These are phyloP conservation scores for Drosophila buzzatii DNA, from an alignment of 2,888 invertebrate species.

Conservation along the genomic window DNA sequence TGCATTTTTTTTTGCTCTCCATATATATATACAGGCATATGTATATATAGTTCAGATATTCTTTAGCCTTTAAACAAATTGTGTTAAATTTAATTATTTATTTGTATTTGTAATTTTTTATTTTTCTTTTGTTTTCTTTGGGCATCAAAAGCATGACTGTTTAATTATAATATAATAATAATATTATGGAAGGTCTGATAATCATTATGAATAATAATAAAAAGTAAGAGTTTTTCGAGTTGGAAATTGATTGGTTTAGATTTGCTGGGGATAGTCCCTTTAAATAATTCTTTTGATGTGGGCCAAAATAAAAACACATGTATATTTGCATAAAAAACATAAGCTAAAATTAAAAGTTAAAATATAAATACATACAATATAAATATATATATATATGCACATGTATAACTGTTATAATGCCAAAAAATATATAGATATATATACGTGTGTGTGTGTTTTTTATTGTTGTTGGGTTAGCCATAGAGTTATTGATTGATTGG, in stretches of 20 bases:
- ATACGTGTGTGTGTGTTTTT: neutral
- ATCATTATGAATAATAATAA: constrained; percentile 17
- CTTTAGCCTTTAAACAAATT: constrained; percentile 37
- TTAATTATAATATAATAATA: constrained; percentile 55
- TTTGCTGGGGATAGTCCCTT: constrained; percentile 18
- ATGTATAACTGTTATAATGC: constrained; percentile 52
- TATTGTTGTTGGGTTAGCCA: constrained; percentile 18
- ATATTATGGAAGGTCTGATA: constrained; percentile 39
- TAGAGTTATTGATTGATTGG: constrained; percentile 36
- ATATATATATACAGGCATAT: neutral
- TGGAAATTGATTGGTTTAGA: constrained; percentile 29
- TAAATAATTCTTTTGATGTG: constrained; percentile 7
- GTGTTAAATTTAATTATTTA: constrained; percentile 27
- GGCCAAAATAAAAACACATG: constrained; percentile 29
- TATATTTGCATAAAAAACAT: constrained; percentile 52
- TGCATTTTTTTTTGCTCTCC: constrained; percentile 23
- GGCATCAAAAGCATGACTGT: constrained; percentile 79
- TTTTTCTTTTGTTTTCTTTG: constrained; percentile 58
- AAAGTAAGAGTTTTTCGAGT: constrained; percentile 48
- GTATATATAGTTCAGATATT: constrained; percentile 3
- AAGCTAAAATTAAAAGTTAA: constrained; percentile 64
- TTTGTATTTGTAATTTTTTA: constrained; percentile 2
- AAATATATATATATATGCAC: constrained; percentile 30
- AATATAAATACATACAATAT: constrained; percentile 57
- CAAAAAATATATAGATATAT: constrained; percentile 41